A percentile compares a stretch with the other conserved stretches of the same genome.
These are phyloP conservation scores for Drosophila bipectinata DNA, from an alignment of 1,140 invertebrate genomes.

Conservation along the genomic window DNA sequence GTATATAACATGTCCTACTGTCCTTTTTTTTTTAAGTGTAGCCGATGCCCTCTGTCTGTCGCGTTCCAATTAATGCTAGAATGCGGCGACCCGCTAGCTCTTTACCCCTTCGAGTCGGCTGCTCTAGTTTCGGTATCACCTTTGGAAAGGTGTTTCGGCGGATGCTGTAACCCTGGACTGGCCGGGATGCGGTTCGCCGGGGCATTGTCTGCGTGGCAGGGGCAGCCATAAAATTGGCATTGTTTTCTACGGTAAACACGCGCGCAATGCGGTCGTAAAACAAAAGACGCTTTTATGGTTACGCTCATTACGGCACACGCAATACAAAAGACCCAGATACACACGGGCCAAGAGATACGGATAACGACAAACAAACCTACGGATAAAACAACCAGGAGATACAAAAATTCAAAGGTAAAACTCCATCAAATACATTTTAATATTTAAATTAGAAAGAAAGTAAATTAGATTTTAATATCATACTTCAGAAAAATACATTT, in stretches of 20 bases:
- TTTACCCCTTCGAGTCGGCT: conserved; percentile 20
- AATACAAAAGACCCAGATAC: conserved; percentile 52
- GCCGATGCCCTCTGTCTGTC: conserved; percentile 36
- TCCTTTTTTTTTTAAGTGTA: background rate
- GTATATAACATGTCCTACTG: too few relatives aligned
- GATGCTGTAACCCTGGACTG: conserved; percentile 15
- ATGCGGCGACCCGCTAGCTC: conserved; percentile 47
- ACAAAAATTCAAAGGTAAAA: conserved; percentile 6
- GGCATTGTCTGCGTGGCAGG: conserved; percentile 55
- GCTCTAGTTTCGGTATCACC: conserved; percentile 71
- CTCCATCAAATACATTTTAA: background rate
- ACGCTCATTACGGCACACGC: conserved; percentile 75
- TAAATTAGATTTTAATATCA: background rate
- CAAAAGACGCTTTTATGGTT: conserved; percentile 81
- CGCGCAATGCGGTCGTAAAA: conserved; percentile 82
- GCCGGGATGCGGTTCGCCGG: conserved; percentile 38
- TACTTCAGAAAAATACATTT: too few relatives aligned
- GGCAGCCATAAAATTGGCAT: conserved; percentile 75
- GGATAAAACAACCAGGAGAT: conserved; percentile 10
- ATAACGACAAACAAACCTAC: conserved; percentile 11
- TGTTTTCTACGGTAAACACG: conserved; percentile 75
- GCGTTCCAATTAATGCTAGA: conserved; percentile 75
- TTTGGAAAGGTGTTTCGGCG: conserved; percentile 16
- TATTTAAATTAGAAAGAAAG: background rate
- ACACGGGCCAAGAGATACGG: conserved; percentile 25